Base-by-base conservation (phyloP, 2,888 invertebrate species). In the Hipparchia semele region DNA sequence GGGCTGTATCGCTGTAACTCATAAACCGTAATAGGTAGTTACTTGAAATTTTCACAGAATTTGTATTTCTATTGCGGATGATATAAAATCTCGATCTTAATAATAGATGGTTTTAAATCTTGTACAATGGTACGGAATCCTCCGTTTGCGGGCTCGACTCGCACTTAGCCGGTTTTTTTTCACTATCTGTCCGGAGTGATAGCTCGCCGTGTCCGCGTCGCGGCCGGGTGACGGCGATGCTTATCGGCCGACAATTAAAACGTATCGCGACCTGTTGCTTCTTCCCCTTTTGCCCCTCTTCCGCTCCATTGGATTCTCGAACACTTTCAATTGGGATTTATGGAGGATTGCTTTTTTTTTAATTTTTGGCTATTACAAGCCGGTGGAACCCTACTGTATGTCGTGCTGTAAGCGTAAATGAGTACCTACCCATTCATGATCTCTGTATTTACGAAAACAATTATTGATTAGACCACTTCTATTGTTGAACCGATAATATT, bases 201-300 rank as follows among this genome's bases (percentile, higher is more conserved):
- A 6, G 92, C 91, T 90, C 89, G 87, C 90, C 80, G 86, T 84
- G 82, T 53, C 67, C 68, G 81, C 84, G 79, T 88, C 89, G 90
- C 92, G 91, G 84, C 90, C 85, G 86, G 90, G 80, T 88, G 89
- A 87, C 87, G 89, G 83, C 88, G 92, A 92, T 92, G 87, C 83
- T 90, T 92, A 92, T 92, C 92, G 85, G 82, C 80, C 83, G 80
- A 90, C 92, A 92, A 92, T 93, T 92, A 92, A 91, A 92, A 90
- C 90, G 88, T 90, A 92, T 91, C 88, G 92, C 92, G 92, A 92
- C 93, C 91, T 93, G 93, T 93, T 92, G 93, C 90, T 86, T 87
- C 86, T 82, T 82, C 83, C 83, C 85, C 75, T 74, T 67, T 73
- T 68, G 73, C 68, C 75, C 69, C 75, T 71, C 71, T 59, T 65